Conservation (phyloP, 2,797 vertebrate genomes). For the Ptychadena robeensis region DNA sequence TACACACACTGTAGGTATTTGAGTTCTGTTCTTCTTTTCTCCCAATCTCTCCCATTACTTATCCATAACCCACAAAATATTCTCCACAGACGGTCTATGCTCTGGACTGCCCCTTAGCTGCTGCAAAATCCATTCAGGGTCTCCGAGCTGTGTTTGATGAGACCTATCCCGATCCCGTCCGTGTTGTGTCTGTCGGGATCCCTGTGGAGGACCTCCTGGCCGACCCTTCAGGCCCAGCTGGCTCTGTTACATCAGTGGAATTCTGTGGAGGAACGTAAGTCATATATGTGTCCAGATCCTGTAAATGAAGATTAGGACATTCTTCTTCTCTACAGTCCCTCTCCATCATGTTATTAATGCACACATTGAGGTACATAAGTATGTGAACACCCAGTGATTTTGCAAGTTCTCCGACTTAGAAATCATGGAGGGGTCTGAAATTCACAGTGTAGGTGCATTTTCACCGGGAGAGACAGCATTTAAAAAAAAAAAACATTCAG, state of each 20-base stretch:
- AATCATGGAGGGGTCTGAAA: too few species aligned
- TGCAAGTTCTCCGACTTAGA: too few species aligned
- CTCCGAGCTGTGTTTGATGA: slow-evolving; percentile 96
- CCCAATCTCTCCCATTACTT: not conserved
- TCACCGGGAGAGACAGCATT: too few species aligned
- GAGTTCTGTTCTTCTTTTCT: too few species aligned
- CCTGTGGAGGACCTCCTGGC: slow-evolving; percentile 87
- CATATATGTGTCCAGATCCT: not conserved
- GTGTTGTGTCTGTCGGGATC: slow-evolving; percentile 92
- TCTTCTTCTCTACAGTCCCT: too few species aligned
- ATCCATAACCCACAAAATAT: not conserved
- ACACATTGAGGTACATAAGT: too few species aligned
- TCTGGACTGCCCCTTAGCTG: slow-evolving; percentile 85
- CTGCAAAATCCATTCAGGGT: slow-evolving; percentile 95
- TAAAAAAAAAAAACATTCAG: too few species aligned
- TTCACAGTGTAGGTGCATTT: too few species aligned
- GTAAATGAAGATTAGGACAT: not conserved
- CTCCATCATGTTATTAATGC: too few species aligned
- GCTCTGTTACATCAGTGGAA: slow-evolving; percentile 90
- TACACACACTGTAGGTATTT: too few species aligned
- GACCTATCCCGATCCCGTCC: slow-evolving; percentile 95
- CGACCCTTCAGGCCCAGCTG: slow-evolving; percentile 86
- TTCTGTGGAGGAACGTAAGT: slow-evolving; percentile 98
- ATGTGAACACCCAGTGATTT: too few species aligned
- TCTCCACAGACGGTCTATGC: slow-evolving; percentile 83